A percentile compares a stretch with the other conserved stretches of the same genome.
phyloP scores from a whole-genome alignment of 2,888 invertebrate species.

The Eupithecia subumbrata region DNA sequence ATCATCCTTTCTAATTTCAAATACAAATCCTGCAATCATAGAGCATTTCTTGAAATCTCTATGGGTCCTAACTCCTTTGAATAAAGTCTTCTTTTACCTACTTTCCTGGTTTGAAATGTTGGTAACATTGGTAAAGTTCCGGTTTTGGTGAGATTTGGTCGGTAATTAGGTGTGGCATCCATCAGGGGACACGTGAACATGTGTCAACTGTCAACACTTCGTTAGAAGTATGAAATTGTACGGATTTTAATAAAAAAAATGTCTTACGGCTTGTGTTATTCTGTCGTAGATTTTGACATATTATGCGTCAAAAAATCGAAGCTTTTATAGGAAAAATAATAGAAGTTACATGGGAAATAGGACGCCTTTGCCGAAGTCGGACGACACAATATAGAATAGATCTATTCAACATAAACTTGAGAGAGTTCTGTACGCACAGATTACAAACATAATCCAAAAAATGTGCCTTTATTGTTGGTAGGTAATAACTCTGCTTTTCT shows the following conservation, averaged over 20 bases:
- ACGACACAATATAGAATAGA: background rate
- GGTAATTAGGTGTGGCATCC: conserved; percentile 68
- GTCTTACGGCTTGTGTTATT: background rate
- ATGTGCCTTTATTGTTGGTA: background rate
- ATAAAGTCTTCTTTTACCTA: background rate
- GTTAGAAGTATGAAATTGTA: background rate
- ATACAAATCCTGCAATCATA: background rate
- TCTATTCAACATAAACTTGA: background rate
- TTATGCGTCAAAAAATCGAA: background rate
- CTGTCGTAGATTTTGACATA: too few relatives aligned
- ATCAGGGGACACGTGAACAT: conserved; percentile 58
- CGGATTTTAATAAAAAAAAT: background rate
- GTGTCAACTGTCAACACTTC: conserved; percentile 60
- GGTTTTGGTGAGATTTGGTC: conserved; percentile 32
- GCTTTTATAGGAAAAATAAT: background rate
- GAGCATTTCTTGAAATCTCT: background rate
- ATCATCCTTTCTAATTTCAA: conserved; percentile 2
- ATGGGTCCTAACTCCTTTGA: background rate
- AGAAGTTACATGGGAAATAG: too few relatives aligned
- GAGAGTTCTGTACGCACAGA: background rate
- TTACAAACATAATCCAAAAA: background rate
- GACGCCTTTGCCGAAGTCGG: too few relatives aligned
- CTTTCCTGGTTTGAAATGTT: background rate
- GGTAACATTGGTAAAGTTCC: conserved; percentile 5
- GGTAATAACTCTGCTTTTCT: background rate